A percentile compares a stretch with the other conserved stretches of the same genome.
These are phyloP conservation scores for Lamprologus lemairii DNA, from an alignment of 2,113 vertebrate genomes.

Conservation along the genomic window DNA sequence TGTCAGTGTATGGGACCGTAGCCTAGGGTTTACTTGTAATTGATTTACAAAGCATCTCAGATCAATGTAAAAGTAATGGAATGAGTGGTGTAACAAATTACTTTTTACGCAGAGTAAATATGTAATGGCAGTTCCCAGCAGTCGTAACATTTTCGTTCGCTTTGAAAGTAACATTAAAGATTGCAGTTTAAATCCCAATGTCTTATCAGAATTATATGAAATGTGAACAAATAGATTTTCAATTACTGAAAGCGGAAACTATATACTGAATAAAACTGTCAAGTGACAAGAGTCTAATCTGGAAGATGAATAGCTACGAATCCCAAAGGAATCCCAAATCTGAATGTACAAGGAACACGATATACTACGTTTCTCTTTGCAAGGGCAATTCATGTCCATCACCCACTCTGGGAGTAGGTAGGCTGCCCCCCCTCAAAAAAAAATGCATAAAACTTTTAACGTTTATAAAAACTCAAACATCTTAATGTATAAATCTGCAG, in stretches of 20 bases:
- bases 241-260: neutral
- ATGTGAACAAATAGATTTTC: neutral
- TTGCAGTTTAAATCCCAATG: neutral
- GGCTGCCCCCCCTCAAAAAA: accelerated
- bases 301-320: neutral
- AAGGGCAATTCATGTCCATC: neutral
- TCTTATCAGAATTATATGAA: neutral
- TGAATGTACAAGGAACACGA: neutral
- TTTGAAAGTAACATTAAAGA: neutral
- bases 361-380: neutral
- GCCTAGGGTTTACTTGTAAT: neutral
- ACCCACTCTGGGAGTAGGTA: neutral
- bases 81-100: neutral
- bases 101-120: neutral
- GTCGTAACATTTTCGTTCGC: neutral
- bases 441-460: neutral
- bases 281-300: neutral
- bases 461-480: accelerated
- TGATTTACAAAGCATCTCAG: neutral
- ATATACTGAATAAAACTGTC: neutral
- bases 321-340: neutral
- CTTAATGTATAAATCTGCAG: constrained; percentile 49
- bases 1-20: accelerated
- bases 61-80: neutral
- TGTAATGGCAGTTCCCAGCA: neutral